A percentile compares a stretch with the other conserved stretches of the same genome.
Evolutionary conservation across 2,888 invertebrate genomes (phyloP).

Genomic region (Arge pagana): DNA sequence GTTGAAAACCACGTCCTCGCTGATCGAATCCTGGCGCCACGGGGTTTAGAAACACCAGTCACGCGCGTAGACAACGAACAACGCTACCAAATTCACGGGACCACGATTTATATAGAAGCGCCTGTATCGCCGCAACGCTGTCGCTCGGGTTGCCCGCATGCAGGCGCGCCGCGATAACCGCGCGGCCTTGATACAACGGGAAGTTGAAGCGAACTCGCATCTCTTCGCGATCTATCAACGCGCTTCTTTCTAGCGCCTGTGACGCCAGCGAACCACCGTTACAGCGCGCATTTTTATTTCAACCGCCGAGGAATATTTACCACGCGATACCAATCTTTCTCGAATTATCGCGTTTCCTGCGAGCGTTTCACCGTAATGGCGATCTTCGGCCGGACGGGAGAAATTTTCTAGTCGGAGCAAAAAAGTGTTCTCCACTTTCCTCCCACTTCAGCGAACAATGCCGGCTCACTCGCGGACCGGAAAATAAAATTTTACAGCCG

Average conservation of each 20-base stretch:
- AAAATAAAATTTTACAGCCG: too few species aligned
- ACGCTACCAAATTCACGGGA: constrained; percentile 34
- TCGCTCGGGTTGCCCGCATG: constrained; percentile 21
- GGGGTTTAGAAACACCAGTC: constrained; percentile 17
- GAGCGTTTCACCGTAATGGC: too few species aligned
- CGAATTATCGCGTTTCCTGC: too few species aligned
- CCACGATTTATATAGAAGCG: constrained; percentile 33
- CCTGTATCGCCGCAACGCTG: constrained; percentile 7
- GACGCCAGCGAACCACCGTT: too few species aligned
- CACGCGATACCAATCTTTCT: too few species aligned
- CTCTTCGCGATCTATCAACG: constrained; percentile 20
- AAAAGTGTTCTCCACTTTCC: too few species aligned
- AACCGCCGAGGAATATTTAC: too few species aligned
- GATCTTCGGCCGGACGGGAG: too few species aligned
- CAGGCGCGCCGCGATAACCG: constrained; percentile 20
- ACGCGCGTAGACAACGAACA: constrained; percentile 29
- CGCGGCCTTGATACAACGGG: constrained; percentile 6
- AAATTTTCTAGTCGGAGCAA: too few species aligned
- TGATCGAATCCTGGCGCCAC: not conserved
- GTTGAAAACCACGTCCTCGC: not conserved
- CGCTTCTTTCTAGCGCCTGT: constrained; percentile 9
- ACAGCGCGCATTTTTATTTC: too few species aligned
- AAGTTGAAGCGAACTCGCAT: constrained; percentile 1
- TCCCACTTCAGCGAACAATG: too few species aligned
- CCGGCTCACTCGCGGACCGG: too few species aligned